Evolutionary conservation across 2,888 invertebrate species (phyloP), one percentile per base, ranked within the genome.

Genomic region (Acholoe squamosa): DNA sequence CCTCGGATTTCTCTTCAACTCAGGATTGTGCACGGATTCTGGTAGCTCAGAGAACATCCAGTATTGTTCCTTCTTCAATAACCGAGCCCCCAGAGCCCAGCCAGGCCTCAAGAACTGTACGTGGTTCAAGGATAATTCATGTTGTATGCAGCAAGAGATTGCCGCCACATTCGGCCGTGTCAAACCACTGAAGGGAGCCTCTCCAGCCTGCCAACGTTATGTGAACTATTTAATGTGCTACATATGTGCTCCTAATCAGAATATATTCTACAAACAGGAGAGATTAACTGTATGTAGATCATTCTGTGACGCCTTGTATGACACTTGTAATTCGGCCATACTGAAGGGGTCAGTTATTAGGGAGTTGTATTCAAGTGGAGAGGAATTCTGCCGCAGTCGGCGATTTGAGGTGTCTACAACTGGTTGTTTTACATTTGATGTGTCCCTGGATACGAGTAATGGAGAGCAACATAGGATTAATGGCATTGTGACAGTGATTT

Each of bases 221-320:
- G 94, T 95, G 5, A 96, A 96, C 93, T 95, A 95, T 91, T 93
- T 96, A 34, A 96, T 96, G 96, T 96, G 96, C 91, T 96, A 96
- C 91, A 95, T 96, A 12, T 96, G 96, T 91, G 94, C 95, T 0
- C 96, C 96, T 0, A 93, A 94, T 91, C 96, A 96, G 93, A 94
- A 95, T 92, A 91, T 92, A 7, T 95, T 95, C 92, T 96, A 95
- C 92, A 91, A 93, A 34, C 93, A 93, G 80, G 96, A 96, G 92
- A 93, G 94, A 67, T 92, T 96, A 91, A 95, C 94, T 0, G 95
- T 96, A 14, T 96, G 96, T 91, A 94, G 94, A 89, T 94, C 94
- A 51, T 96, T 96, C 92, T 96, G 96, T 92, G 94, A 96, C 91
- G 93, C 93, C 5, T 94, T 95, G 94, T 96, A 95, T 91, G 93